phyloP scores from a whole-genome alignment of 1,140 invertebrate genomes.

The Diachasmimorpha longicaudata region DNA sequence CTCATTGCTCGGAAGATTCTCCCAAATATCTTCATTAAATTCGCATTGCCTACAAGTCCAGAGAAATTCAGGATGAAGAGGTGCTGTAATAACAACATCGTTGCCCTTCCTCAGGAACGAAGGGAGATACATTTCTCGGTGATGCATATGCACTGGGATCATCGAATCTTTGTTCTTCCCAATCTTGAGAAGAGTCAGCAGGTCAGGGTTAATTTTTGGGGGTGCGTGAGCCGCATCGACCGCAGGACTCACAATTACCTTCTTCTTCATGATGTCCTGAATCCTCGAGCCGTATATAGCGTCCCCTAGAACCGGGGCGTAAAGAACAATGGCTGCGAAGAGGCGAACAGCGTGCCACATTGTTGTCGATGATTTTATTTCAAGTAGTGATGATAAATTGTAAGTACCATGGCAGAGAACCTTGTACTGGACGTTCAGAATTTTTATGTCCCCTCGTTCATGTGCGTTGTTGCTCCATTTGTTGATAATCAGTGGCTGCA shows the following conservation, averaged over 20 bases:
- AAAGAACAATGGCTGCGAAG: conserved; percentile 50
- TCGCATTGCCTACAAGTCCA: conserved; percentile 51
- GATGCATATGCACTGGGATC: conserved; percentile 58
- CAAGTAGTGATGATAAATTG: conserved; percentile 49
- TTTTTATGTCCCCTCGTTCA: conserved; percentile 37
- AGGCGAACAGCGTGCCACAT: conserved; percentile 53
- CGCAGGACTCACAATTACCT: conserved; percentile 48
- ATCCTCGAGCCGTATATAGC: conserved; percentile 53
- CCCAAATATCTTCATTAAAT: conserved; percentile 32
- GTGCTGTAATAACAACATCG: conserved; percentile 48
- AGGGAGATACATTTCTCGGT: conserved; percentile 41
- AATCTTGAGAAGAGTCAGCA: conserved; percentile 37
- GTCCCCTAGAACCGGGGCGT: conserved; percentile 60
- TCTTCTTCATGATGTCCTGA: conserved; percentile 48
- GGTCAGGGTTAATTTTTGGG: conserved; percentile 38
- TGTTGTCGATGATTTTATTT: conserved; percentile 45
- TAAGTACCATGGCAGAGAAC: conserved; percentile 42
- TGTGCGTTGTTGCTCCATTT: conserved; percentile 39
- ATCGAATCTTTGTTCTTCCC: conserved; percentile 34
- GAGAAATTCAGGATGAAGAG: conserved; percentile 48
- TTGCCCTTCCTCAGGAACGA: conserved; percentile 29
- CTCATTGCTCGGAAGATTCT: not conserved
- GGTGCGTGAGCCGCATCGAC: conserved; percentile 28
- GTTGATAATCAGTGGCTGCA: conserved; percentile 39
- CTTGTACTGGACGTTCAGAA: conserved; percentile 42